Evolutionary conservation across 2,113 vertebrate genomes (phyloP).

Genomic region (Lophura nycthemera): DNA sequence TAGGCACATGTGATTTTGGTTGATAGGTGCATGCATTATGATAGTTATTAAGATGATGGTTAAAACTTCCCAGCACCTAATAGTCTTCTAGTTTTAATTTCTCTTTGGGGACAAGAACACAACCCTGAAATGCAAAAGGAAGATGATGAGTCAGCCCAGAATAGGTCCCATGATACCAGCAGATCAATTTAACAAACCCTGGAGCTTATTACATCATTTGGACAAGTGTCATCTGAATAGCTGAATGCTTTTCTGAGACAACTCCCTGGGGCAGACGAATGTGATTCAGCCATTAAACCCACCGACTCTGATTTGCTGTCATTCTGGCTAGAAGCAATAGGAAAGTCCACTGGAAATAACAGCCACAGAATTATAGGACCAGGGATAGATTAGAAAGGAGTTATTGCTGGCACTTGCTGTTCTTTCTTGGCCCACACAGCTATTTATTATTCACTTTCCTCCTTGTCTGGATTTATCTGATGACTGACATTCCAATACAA

Average conservation of each 20-base stretch:
- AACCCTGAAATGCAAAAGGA: background rate
- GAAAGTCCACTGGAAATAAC: conserved; percentile 31
- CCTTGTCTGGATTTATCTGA: conserved; percentile 42
- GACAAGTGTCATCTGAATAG: background rate
- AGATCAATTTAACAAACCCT: conserved; percentile 14
- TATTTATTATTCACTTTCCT: conserved; percentile 61
- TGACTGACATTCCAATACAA: conserved; percentile 57
- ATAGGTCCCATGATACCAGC: background rate
- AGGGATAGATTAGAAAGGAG: conserved; percentile 28
- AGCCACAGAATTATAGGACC: background rate
- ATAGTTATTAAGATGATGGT: background rate
- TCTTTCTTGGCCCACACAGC: conserved; percentile 50
- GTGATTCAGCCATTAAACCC: background rate
- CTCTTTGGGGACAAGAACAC: background rate
- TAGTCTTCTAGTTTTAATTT: background rate
- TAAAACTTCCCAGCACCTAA: background rate
- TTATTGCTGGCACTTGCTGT: conserved; percentile 22
- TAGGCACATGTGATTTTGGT: background rate
- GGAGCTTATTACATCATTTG: background rate
- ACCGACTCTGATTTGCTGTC: conserved; percentile 21
- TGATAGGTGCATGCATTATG: background rate
- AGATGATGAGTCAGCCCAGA: background rate
- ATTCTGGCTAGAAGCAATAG: background rate
- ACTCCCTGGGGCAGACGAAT: background rate
- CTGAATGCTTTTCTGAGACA: conserved; percentile 19